A percentile compares a stretch with the other conserved stretches of the same genome.
phyloP scores from a whole-genome alignment of 64 coral and sea anemone species.

The Acropora yongei region DNA sequence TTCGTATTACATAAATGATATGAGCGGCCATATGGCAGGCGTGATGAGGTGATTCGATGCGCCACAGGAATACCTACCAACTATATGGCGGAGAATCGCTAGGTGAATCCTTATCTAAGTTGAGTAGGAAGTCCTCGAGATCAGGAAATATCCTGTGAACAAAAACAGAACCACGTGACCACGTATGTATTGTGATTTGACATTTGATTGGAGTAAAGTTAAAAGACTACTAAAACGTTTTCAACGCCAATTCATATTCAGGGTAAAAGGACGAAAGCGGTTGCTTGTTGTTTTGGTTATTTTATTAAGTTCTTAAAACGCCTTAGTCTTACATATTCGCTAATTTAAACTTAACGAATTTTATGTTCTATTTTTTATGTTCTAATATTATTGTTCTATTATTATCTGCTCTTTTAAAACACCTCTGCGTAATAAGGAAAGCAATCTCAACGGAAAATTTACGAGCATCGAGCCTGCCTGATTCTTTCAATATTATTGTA shows the following conservation, averaged over 20 bases:
- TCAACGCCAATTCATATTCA: too few relatives aligned
- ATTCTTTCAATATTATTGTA: too few relatives aligned
- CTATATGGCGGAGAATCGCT: conserved; percentile 26
- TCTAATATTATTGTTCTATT: too few relatives aligned
- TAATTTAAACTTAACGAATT: too few relatives aligned
- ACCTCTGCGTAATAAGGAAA: background rate
- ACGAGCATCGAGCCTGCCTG: too few relatives aligned
- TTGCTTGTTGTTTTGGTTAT: too few relatives aligned
- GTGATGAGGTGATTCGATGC: background rate
- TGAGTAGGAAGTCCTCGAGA: conserved; percentile 53
- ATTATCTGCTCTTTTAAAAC: background rate
- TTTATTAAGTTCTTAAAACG: too few relatives aligned
- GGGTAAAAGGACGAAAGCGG: too few relatives aligned
- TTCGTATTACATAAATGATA: background rate
- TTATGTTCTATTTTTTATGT: background rate
- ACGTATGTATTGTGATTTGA: background rate
- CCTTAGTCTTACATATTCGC: too few relatives aligned
- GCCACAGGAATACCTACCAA: conserved; percentile 32
- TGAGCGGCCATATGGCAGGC: background rate
- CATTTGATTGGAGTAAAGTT: background rate
- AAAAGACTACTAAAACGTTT: background rate
- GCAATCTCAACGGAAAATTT: background rate
- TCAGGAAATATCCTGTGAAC: conserved; percentile 46
- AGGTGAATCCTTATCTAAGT: conserved; percentile 36
- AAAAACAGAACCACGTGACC: conserved; percentile 15